Percentiles rank a stretch among this genome's conserved stretches.
These are phyloP conservation scores for Macquaria ambigua DNA, from an alignment of 2,113 vertebrate genomes.

Conservation along the genomic window DNA sequence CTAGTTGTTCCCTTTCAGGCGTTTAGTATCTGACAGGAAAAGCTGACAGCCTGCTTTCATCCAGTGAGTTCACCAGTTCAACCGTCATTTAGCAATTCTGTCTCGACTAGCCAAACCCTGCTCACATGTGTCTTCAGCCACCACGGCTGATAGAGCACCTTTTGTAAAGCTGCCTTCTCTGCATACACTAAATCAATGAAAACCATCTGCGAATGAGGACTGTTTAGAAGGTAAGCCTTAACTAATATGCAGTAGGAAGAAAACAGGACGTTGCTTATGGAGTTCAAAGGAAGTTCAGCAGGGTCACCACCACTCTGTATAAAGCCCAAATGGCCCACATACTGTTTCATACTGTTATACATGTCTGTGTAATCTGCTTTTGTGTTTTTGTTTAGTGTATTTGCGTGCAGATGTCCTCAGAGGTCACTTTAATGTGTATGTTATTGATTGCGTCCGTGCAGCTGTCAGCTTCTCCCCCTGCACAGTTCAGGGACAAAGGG, in stretches of 20 bases:
- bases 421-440: conserved; percentile 30
- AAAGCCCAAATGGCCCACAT: conserved; percentile 34
- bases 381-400: conserved; percentile 45
- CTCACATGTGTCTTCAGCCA: conserved; percentile 2
- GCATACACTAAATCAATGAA: conserved; percentile 7
- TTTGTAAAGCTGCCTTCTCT: background rate
- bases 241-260: conserved; percentile 18
- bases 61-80: conserved; percentile 12
- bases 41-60: conserved; percentile 18
- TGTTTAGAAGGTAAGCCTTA: conserved; percentile 1
- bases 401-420: conserved; percentile 17
- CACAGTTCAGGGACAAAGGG: conserved; percentile 19
- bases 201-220: background rate
- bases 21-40: conserved; percentile 2
- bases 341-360: background rate
- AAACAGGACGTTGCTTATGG: conserved; percentile 12
- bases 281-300: conserved; percentile 52
- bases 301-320: background rate
- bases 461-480: conserved; percentile 13
- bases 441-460: conserved; percentile 59
- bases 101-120: background rate
- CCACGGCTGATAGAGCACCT: background rate
- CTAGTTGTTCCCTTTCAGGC: background rate
- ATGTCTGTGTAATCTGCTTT: conserved; percentile 11
- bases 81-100: background rate